Conservation (phyloP, 2,888 invertebrate species). For the Sarcophaga carnaria region DNA sequence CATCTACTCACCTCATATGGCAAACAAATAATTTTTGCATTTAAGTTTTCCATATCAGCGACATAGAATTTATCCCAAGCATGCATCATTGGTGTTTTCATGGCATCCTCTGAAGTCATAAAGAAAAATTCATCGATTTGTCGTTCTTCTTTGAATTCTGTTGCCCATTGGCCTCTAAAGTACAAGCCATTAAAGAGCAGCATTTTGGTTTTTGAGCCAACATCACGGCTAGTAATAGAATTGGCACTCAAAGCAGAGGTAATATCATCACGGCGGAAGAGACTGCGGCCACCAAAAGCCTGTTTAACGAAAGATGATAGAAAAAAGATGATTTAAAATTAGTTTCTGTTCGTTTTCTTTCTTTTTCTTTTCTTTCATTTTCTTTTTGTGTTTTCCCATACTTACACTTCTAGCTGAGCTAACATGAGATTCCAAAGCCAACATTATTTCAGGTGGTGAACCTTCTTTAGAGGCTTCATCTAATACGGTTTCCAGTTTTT, state of each 20-base stretch:
- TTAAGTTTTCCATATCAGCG: slow-evolving; percentile 84
- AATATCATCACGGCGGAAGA: slow-evolving; percentile 83
- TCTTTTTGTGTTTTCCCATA: slow-evolving; percentile 11
- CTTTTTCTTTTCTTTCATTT: not conserved
- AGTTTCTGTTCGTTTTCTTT: slow-evolving; percentile 7
- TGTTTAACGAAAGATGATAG: slow-evolving; percentile 47
- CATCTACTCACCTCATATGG: slow-evolving; percentile 87
- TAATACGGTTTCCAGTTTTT: slow-evolving; percentile 81
- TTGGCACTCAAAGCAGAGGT: slow-evolving; percentile 85
- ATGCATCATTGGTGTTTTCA: slow-evolving; percentile 87
- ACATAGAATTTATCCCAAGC: slow-evolving; percentile 85
- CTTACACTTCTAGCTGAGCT: slow-evolving; percentile 77
- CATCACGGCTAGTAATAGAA: slow-evolving; percentile 83
- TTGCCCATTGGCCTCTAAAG: slow-evolving; percentile 90
- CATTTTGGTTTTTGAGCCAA: slow-evolving; percentile 83
- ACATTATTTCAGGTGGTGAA: slow-evolving; percentile 83
- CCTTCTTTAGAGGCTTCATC: slow-evolving; percentile 75
- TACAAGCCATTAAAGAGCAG: slow-evolving; percentile 90
- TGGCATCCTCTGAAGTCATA: slow-evolving; percentile 84
- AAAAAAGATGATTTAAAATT: slow-evolving; percentile 4
- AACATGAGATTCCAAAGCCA: slow-evolving; percentile 83
- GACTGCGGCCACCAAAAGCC: slow-evolving; percentile 82
- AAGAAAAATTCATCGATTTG: slow-evolving; percentile 85
- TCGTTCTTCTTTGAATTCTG: slow-evolving; percentile 84
- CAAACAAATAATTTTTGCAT: slow-evolving; percentile 87